A percentile compares a stretch with the other conserved stretches of the same genome.
phyloP scores from a whole-genome alignment of 2,797 vertebrate genomes.

The Potorous gilbertii region DNA sequence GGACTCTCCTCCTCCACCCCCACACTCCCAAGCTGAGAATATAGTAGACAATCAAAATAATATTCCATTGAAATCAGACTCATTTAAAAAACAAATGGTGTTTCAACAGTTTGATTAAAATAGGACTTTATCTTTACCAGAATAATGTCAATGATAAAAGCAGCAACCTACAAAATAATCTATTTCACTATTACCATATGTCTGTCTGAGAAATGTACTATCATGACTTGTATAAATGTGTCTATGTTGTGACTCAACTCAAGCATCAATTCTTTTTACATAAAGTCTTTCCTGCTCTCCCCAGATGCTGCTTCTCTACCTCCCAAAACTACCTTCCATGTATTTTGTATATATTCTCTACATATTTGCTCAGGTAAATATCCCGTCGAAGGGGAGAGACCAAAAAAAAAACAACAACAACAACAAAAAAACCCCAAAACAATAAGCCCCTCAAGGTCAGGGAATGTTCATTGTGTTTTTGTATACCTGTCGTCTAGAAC shows the following conservation, averaged over 20 bases:
- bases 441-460: neutral
- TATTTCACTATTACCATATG: neutral
- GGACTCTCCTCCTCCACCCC: neutral
- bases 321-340: neutral
- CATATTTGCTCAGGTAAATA: neutral
- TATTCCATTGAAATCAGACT: neutral
- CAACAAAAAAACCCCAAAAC: too few relatives aligned
- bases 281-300: neutral
- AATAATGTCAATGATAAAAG: neutral
- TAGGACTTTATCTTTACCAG: neutral
- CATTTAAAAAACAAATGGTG: neutral
- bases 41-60: neutral
- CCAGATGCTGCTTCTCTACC: neutral
- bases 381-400: neutral
- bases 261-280: neutral
- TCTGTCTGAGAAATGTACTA: neutral
- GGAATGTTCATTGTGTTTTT: neutral
- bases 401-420: too few relatives aligned
- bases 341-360: neutral
- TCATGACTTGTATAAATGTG: neutral
- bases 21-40: neutral
- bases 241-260: neutral
- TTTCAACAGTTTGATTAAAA: neutral
- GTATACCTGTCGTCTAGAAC: neutral
- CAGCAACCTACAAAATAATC: neutral